phyloP scores from a whole-genome alignment of 2,113 vertebrate species.

The Anolis carolinensis region DNA sequence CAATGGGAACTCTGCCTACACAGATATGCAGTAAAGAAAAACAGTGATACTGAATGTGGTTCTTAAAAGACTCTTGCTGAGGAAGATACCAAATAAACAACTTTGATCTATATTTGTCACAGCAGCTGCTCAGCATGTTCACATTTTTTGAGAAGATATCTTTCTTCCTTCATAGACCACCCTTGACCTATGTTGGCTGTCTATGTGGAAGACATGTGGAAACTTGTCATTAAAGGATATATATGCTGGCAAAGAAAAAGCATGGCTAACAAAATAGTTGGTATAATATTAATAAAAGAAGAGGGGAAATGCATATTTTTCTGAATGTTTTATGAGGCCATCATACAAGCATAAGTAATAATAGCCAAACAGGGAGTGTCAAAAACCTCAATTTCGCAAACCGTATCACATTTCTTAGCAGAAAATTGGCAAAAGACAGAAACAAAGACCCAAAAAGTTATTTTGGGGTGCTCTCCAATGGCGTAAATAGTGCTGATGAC shows the following conservation, averaged over 20 bases:
- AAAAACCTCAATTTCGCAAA: background rate
- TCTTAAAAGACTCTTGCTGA: constrained; percentile 39
- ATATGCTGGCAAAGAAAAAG: background rate
- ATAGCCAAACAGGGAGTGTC: background rate
- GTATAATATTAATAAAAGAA: background rate
- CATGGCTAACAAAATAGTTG: background rate
- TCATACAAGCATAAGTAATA: background rate
- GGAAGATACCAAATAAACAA: constrained; percentile 49
- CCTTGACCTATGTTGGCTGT: constrained; percentile 38
- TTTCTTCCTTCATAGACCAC: constrained; percentile 25
- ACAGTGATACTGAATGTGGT: constrained; percentile 57
- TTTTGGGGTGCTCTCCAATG: no score
- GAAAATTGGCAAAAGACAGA: background rate
- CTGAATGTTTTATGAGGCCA: background rate
- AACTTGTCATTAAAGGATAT: constrained; percentile 44
- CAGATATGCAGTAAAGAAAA: constrained; percentile 56
- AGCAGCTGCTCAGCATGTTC: constrained; percentile 56
- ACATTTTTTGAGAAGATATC: constrained; percentile 40
- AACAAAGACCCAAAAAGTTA: background rate
- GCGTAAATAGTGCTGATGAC: no score
- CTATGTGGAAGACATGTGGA: constrained; percentile 32
- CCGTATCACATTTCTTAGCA: background rate
- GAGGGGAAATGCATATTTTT: background rate
- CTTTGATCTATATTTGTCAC: constrained; percentile 55
- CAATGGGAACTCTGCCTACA: constrained; percentile 47